These are phyloP conservation scores for Coleophora deauratella DNA, from an alignment of 2,888 invertebrate species.

Conservation along the genomic window DNA sequence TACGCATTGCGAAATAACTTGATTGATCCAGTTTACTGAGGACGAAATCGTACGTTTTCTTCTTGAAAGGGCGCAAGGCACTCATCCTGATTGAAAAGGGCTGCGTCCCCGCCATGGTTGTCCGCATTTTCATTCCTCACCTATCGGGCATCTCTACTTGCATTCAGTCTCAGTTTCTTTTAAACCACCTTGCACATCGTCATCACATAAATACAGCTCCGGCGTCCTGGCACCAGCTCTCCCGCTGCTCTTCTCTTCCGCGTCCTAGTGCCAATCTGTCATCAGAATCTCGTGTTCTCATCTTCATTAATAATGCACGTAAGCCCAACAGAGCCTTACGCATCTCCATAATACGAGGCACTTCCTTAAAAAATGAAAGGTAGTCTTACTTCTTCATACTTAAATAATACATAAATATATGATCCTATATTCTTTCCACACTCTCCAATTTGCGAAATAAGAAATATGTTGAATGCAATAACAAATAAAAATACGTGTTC, in stretches of 20 bases:
- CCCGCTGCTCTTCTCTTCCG: no score
- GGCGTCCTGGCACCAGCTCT: no score
- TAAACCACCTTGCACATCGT: not conserved
- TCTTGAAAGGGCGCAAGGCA: no score
- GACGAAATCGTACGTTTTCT: no score
- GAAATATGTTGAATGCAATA: not conserved
- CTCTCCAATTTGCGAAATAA: no score
- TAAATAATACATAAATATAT: not conserved
- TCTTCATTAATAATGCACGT: not conserved
- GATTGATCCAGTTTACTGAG: no score
- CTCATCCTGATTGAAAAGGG: not conserved
- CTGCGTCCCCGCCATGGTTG: not conserved
- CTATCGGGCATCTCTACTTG: not conserved
- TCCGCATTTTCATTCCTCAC: not conserved
- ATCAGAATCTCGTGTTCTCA: not conserved
- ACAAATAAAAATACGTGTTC: not conserved
- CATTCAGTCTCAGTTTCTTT: not conserved
- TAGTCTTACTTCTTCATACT: not conserved
- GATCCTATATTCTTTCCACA: not conserved
- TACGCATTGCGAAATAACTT: no score
- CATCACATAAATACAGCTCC: no score
- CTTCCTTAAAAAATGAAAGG: not conserved
- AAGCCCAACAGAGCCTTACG: not conserved
- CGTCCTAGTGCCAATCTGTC: constrained; percentile 2
- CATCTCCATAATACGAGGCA: not conserved